Conservation (phyloP, 2,113 vertebrate genomes). For the Hippolais icterina region DNA sequence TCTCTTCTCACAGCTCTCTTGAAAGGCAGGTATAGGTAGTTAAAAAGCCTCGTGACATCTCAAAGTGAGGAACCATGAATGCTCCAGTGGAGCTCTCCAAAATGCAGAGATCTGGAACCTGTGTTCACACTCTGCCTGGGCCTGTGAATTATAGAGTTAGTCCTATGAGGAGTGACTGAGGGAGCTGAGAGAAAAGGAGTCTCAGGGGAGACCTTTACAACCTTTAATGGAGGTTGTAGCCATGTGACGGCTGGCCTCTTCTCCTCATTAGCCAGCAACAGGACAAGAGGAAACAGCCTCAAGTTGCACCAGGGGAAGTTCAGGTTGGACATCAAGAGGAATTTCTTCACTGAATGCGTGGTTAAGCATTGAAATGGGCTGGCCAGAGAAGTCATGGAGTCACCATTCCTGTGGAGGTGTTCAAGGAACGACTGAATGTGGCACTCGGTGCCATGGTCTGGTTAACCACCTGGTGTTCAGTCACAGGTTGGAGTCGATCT, state of each 20-base stretch:
- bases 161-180: background rate
- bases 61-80: background rate
- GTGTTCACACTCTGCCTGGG: accelerated
- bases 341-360: background rate
- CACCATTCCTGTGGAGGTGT: background rate
- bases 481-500: background rate
- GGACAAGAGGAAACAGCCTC: background rate
- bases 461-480: background rate
- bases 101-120: background rate
- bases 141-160: accelerated
- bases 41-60: background rate
- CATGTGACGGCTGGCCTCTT: accelerated
- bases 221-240: background rate
- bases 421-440: background rate
- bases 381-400: background rate
- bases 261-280: background rate
- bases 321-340: background rate
- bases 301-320: background rate
- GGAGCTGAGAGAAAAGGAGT: background rate
- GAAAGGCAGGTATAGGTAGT: background rate
- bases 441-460: background rate
- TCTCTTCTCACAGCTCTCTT: background rate
- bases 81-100: background rate
- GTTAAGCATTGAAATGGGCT: background rate
- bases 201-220: background rate